These are phyloP conservation scores for Drosophila watanabei DNA, from an alignment of 1,140 invertebrate genomes.

Conservation along the genomic window DNA sequence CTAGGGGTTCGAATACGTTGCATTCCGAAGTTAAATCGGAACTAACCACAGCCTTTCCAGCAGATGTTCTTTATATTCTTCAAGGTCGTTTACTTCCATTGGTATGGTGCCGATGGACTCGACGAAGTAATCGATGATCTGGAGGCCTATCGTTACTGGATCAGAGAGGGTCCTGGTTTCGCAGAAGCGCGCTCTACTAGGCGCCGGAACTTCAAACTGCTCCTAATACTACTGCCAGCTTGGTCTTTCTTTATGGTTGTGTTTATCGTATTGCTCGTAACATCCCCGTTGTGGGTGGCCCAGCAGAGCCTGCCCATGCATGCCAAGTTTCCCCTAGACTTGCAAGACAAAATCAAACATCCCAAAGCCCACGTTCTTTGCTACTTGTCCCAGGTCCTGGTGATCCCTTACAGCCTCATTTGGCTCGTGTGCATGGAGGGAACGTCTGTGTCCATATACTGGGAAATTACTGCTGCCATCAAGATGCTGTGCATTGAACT, in stretches of 20 bases:
- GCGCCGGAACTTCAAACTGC: constrained; percentile 8
- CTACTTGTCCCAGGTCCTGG: constrained; percentile 17
- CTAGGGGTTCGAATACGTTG: neutral
- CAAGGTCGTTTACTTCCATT: constrained; percentile 13
- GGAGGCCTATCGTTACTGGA: constrained; percentile 16
- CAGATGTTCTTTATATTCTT: neutral
- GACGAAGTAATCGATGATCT: constrained; percentile 32
- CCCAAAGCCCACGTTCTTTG: constrained; percentile 8
- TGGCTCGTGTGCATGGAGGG: constrained; percentile 32
- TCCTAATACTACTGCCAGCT: accelerated
- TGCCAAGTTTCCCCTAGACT: constrained; percentile 19
- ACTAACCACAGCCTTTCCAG: neutral
- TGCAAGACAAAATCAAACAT: constrained; percentile 27
- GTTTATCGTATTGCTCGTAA: constrained; percentile 9
- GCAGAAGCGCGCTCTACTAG: neutral
- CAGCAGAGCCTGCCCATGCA: constrained; percentile 47
- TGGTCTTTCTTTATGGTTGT: neutral
- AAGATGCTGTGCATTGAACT: constrained; percentile 48
- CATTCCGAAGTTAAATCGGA: neutral
- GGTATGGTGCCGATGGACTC: constrained; percentile 20
- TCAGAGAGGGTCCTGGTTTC: neutral
- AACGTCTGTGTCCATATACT: constrained; percentile 6
- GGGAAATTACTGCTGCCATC: constrained; percentile 31
- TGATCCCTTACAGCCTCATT: neutral
- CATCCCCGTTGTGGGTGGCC: constrained; percentile 27